Evolutionary conservation across 2,113 vertebrate species (phyloP), one percentile per base, ranked within the genome.

Genomic region (Eleginops maclovinus): DNA sequence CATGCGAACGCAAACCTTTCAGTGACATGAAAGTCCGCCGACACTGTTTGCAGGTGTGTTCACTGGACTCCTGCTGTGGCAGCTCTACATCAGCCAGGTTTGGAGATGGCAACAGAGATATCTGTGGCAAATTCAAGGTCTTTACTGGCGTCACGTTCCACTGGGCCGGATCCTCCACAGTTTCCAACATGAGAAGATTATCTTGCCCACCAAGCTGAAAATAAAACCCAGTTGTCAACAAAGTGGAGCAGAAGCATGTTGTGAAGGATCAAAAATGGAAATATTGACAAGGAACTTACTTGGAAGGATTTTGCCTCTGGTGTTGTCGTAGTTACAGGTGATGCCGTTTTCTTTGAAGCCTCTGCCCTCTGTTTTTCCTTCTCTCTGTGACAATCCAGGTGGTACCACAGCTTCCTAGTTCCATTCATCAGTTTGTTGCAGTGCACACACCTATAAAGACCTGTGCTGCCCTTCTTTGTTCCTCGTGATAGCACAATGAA

Each of bases 1-100:
- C 96, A 0, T 98, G 97, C 46, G 94, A 96, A 72, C 95, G 96
- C 86, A 98, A 92, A 89, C 96, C 96, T 92, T 95, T 96, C 90
- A 96, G 91, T 82, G 97, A 98, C 94, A 95, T 97, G 92, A 98
- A 96, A 64, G 95, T 92, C 72, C 88, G 92, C 73, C 94, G 92
- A 90, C 97, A 98, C 87, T 92, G 96, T 84, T 87, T 93, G 93
- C 97, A 98, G 59, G 94, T 76, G 89, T 94, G 94, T 82, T 81
- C 69, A 70, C 83, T 83, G 0, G 61, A 5, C 12, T 75, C 71
- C 6, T 10, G 55, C 21, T 83, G 68, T 1, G 40, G 16, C 1
- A 64, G 77, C 50, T 77, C 67, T 1, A 1, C 2, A 0, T 74
- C 70, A 0, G 28, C 1, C 10, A 51, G 4, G 3, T 62, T 63